Conservation (phyloP, 2,797 vertebrate genomes). For the Etheostoma perlongum region DNA sequence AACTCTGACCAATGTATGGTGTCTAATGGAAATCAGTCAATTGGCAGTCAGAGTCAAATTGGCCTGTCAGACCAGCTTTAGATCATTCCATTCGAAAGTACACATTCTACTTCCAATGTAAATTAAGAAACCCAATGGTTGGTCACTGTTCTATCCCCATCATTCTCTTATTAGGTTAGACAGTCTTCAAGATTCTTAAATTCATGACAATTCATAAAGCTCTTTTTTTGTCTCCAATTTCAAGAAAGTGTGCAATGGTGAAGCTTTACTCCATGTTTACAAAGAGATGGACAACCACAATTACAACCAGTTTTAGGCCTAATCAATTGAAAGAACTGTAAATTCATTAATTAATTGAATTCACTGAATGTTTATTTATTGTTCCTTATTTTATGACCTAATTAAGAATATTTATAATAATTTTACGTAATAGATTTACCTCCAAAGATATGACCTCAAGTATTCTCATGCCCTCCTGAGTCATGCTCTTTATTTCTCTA, state of each 20-base stretch:
- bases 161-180: background rate
- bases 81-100: background rate
- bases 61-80: background rate
- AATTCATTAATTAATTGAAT: background rate
- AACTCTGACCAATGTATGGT: background rate
- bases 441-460: background rate
- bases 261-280: background rate
- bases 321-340: background rate
- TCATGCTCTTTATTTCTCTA: constrained; percentile 5
- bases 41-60: background rate
- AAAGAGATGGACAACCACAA: background rate
- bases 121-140: background rate
- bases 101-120: background rate
- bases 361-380: background rate
- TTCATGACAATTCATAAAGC: background rate
- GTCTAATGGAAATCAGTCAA: constrained; percentile 12
- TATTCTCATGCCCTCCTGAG: background rate
- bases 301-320: background rate
- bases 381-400: no score
- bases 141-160: background rate
- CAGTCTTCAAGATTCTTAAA: background rate
- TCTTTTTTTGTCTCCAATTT: background rate
- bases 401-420: no score
- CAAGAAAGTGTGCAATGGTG: background rate
- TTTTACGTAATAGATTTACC: no score